Evolutionary conservation across 2,113 vertebrate genomes (phyloP), one percentile per base, ranked within the genome.

Genomic region (Malurus melanocephalus): DNA sequence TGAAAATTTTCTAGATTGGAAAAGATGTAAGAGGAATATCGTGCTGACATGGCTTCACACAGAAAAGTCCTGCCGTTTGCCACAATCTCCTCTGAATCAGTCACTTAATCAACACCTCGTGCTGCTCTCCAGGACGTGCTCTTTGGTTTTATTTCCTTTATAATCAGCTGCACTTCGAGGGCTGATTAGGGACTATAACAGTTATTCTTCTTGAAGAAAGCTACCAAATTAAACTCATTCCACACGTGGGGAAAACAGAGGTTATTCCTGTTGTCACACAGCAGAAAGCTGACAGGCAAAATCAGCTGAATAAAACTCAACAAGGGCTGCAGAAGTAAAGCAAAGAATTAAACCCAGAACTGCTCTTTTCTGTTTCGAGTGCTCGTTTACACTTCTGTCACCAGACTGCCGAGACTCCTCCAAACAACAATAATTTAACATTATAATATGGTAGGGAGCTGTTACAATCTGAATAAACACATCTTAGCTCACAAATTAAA

Each of bases 401-500:
- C 56, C 61, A 94, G 69, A 24, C 76, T 40, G 73, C 65, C 14
- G 0, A 4, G 72, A 67, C 65, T 90, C 76, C 80, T 77, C 73
- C 77, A 83, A 94, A 80, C 30, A 72, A 87, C 46, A 87, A 60
- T 73, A 66, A 84, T 52, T 91, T 83, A 74, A 80, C 73, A 43
- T 52, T 83, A 33, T 45, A 91, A 56, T 79, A 77, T 8, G 65
- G 62, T 55, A 86, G 77, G 69, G 56, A 94, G 88, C 73, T 80
- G 90, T 40, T 94, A 74, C 76, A 73, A 56, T 67, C 64, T 55
- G 13, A 79, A 32, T 49, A 85, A 94, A 94, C 83, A 69, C 57
- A 71, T 88, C 13, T 80, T 56, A 77, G 61, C 64, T 89, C 83
- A 83, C 83, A 83, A 82, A 83, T 94, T 83, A 85, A 89, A 84